phyloP scores from a whole-genome alignment of 1,140 invertebrate genomes.

The Pseudomyrmex cubaensis region DNA sequence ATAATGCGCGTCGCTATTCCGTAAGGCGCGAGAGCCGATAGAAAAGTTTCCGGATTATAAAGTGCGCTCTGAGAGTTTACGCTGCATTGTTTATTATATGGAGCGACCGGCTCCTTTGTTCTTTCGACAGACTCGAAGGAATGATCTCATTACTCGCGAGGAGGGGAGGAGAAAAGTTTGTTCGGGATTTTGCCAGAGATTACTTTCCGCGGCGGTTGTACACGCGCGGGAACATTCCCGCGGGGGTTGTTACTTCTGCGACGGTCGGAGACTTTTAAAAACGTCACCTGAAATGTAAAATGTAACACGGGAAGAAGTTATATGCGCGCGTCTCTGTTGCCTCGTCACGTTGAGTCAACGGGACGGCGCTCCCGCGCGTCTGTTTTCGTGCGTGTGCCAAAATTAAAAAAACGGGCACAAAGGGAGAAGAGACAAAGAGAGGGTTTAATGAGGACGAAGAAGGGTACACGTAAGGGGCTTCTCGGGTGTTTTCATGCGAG shows the following conservation, averaged over 20 bases:
- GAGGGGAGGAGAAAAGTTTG: slow-evolving; percentile 22
- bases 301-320: neutral
- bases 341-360: neutral
- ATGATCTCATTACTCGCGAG: slow-evolving; percentile 57
- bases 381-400: slow-evolving; percentile 15
- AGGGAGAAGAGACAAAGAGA: slow-evolving; percentile 60
- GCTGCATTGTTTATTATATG: slow-evolving; percentile 39
- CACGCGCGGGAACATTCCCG: slow-evolving; percentile 15
- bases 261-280: slow-evolving; percentile 31
- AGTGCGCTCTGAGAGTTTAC: slow-evolving; percentile 20
- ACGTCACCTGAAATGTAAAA: neutral
- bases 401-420: slow-evolving; percentile 60
- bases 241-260: slow-evolving; percentile 25
- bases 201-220: slow-evolving; percentile 27
- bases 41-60: slow-evolving; percentile 51
- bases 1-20: slow-evolving; percentile 9
- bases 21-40: slow-evolving; percentile 8
- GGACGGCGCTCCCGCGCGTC: neutral
- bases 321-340: too few relatives aligned
- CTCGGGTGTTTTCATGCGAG: slow-evolving; percentile 19
- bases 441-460: slow-evolving; percentile 62
- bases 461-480: slow-evolving; percentile 33
- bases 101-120: slow-evolving; percentile 41
- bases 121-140: slow-evolving; percentile 43
- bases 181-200: slow-evolving; percentile 46